Evolutionary conservation across 2,888 invertebrate species (phyloP).

Genomic region (Euzetes globulus): DNA sequence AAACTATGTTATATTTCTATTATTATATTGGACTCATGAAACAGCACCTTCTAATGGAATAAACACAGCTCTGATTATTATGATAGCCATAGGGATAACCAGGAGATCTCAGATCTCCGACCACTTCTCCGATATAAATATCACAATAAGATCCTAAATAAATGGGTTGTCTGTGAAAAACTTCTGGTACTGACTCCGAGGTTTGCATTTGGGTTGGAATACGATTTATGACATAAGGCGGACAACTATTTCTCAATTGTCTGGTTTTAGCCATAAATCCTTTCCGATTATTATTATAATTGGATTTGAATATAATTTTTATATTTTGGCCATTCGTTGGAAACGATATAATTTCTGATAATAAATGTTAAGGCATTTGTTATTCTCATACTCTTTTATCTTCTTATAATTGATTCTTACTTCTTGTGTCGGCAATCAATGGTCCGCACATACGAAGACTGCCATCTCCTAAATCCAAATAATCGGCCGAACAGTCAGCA

Average conservation of each 20-base stretch:
- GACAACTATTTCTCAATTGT: slow-evolving; percentile 40
- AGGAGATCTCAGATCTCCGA: slow-evolving; percentile 39
- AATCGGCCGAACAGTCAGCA: slow-evolving; percentile 40
- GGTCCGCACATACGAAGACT: slow-evolving; percentile 39
- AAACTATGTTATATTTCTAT: not conserved
- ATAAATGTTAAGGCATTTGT: not conserved
- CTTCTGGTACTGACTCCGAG: not conserved
- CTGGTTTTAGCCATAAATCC: slow-evolving; percentile 41
- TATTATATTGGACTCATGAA: not conserved
- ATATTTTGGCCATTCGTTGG: slow-evolving; percentile 34
- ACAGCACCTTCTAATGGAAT: slow-evolving; percentile 33
- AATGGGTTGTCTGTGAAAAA: slow-evolving; percentile 22
- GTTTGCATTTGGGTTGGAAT: not conserved
- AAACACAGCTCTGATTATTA: slow-evolving; percentile 38
- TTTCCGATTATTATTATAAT: slow-evolving; percentile 36
- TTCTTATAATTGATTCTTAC: slow-evolving; percentile 31
- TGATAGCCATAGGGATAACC: slow-evolving; percentile 40
- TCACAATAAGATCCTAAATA: slow-evolving; percentile 38
- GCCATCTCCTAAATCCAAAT: slow-evolving; percentile 40
- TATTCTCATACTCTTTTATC: not conserved
- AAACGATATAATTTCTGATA: not conserved
- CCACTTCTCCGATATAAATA: slow-evolving; percentile 38
- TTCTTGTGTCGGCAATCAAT: slow-evolving; percentile 40
- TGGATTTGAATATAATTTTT: slow-evolving; percentile 39
- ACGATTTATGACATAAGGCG: not conserved